Evolutionary conservation across 1,140 invertebrate genomes (phyloP).

Genomic region (Hormaphis cornu): DNA sequence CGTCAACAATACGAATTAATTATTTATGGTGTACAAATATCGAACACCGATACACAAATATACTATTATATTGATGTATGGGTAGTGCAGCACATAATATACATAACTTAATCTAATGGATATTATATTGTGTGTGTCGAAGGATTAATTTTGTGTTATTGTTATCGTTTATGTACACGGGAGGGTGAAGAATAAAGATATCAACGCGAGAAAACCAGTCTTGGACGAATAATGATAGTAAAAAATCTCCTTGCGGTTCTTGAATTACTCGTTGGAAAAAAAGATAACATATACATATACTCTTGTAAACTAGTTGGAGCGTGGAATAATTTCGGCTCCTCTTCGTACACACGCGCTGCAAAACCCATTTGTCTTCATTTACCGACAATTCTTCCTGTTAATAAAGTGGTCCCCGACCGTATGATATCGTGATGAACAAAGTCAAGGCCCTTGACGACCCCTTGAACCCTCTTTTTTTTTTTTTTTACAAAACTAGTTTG

Average conservation of each 20-base stretch:
- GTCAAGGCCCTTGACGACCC: slow-evolving; percentile 21
- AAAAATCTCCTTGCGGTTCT: background rate
- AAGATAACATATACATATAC: background rate
- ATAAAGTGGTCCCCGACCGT: slow-evolving; percentile 23
- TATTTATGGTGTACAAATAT: no score
- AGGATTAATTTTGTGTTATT: slow-evolving; percentile 11
- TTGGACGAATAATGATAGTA: background rate
- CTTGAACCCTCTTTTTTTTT: slow-evolving; percentile 20
- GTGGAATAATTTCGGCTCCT: slow-evolving; percentile 5
- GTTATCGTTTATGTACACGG: slow-evolving; percentile 12
- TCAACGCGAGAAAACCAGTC: slow-evolving; percentile 7
- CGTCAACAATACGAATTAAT: background rate
- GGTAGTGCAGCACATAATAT: no score
- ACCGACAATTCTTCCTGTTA: slow-evolving; percentile 26
- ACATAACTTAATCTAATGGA: background rate
- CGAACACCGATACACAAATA: no score
- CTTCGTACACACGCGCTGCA: background rate
- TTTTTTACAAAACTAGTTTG: slow-evolving; percentile 22
- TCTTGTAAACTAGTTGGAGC: slow-evolving; percentile 10
- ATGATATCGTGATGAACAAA: slow-evolving; percentile 6
- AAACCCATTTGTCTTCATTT: slow-evolving; percentile 30
- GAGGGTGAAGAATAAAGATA: background rate
- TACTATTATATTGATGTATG: no score
- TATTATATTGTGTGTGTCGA: background rate
- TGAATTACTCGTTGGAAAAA: slow-evolving; percentile 12